A percentile compares a stretch with the other conserved stretches of the same genome.
Evolutionary conservation across 2,888 invertebrate species (phyloP).

Genomic region (Thysanoteuthis rhombus): DNA sequence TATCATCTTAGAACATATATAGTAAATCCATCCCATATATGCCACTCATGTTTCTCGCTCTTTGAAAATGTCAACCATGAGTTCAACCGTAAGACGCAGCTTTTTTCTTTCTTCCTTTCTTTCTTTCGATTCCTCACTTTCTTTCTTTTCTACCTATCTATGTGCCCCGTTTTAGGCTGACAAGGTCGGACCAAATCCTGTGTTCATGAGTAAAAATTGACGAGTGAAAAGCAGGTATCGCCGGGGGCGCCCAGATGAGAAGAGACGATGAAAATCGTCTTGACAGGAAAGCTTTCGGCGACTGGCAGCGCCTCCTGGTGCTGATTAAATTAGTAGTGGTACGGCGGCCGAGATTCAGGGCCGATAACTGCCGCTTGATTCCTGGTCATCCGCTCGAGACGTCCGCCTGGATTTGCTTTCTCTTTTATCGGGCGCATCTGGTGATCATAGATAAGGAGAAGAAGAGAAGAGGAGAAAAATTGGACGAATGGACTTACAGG

Average conservation of each 20-base stretch:
- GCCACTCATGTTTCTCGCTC: too few species aligned
- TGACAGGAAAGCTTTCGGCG: neutral
- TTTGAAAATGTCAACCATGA: too few species aligned
- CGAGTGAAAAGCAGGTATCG: neutral
- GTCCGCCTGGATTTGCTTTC: neutral
- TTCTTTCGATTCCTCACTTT: neutral
- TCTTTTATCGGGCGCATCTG: neutral
- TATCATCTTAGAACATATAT: too few species aligned
- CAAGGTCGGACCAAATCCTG: neutral
- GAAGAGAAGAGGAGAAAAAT: too few species aligned
- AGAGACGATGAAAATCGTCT: neutral
- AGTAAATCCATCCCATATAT: too few species aligned
- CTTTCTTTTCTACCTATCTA: neutral
- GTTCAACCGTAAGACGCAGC: too few species aligned
- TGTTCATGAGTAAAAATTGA: neutral
- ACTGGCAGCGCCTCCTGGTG: neutral
- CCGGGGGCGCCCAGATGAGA: neutral
- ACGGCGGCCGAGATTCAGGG: neutral
- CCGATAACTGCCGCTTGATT: neutral
- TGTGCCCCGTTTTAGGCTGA: neutral
- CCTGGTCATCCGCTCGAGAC: too few species aligned
- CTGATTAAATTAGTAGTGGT: neutral
- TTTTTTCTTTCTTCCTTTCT: neutral
- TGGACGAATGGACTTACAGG: too few species aligned
- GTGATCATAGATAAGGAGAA: too few species aligned